Evolutionary conservation across 2,888 invertebrate species (phyloP).

Genomic region (Ditylenchus weischeri): DNA sequence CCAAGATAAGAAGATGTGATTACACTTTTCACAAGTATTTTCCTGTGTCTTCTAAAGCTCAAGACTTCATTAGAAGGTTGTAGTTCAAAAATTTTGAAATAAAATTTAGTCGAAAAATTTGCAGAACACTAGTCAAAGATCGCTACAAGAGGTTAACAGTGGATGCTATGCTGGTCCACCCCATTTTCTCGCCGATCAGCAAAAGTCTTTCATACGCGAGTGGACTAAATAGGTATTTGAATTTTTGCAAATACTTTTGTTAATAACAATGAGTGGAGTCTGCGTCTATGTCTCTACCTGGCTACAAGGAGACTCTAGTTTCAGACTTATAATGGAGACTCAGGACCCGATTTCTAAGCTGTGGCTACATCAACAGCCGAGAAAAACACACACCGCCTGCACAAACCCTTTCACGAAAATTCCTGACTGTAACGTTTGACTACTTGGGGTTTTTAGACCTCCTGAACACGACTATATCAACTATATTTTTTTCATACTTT

Average conservation of each 20-base stretch:
- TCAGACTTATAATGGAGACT: background rate
- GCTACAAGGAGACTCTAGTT: background rate
- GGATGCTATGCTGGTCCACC: conserved; percentile 31
- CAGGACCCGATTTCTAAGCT: no score
- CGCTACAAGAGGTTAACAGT: conserved; percentile 27
- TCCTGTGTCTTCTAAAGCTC: background rate
- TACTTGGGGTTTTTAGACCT: no score
- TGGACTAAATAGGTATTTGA: conserved; percentile 13
- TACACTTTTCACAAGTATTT: conserved; percentile 22
- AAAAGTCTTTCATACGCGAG: conserved; percentile 21
- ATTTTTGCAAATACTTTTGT: background rate
- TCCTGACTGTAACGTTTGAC: no score
- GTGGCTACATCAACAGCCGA: no score
- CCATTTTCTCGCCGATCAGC: conserved; percentile 25
- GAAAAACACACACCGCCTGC: no score
- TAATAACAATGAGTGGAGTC: background rate
- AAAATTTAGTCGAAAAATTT: background rate
- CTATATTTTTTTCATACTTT: no score
- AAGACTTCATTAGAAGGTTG: background rate
- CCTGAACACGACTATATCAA: no score
- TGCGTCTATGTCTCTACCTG: background rate
- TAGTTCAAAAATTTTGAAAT: background rate
- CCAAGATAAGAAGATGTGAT: conserved; percentile 58
- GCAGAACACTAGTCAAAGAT: conserved; percentile 26
- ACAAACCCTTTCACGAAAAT: no score